phyloP scores from a whole-genome alignment of 2,113 vertebrate genomes.

The Delphinapterus leucas region DNA sequence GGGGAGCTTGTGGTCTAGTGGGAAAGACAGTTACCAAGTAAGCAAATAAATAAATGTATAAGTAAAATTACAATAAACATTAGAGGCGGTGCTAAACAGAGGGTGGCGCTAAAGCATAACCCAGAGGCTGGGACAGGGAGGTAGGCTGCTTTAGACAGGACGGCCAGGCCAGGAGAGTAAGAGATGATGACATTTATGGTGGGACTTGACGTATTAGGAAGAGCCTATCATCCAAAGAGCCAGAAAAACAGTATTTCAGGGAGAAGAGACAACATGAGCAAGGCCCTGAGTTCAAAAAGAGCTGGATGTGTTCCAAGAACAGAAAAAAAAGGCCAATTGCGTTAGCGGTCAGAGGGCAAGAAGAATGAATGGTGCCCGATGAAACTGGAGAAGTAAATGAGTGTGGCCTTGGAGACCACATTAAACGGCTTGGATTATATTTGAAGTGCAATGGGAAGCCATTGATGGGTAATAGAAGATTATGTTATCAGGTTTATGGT shows the following conservation, averaged over 20 bases:
- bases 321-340: neutral
- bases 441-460: neutral
- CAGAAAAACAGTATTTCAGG: neutral
- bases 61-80: neutral
- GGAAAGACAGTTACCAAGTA: neutral
- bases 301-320: neutral
- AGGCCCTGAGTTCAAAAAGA: neutral
- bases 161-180: neutral
- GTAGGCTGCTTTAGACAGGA: neutral
- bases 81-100: neutral
- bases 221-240: neutral
- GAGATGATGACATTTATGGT: neutral
- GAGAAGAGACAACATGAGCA: neutral
- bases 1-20: neutral
- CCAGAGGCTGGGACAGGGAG: neutral
- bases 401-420: neutral
- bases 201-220: neutral
- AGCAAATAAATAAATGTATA: neutral
- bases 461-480: neutral
- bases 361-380: neutral
- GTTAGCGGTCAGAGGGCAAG: neutral
- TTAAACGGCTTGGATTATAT: neutral
- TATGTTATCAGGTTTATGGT: neutral
- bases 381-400: neutral
- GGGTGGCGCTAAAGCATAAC: neutral